Conservation (phyloP, 2,888 invertebrate genomes). For the Euzophera pinguis region DNA sequence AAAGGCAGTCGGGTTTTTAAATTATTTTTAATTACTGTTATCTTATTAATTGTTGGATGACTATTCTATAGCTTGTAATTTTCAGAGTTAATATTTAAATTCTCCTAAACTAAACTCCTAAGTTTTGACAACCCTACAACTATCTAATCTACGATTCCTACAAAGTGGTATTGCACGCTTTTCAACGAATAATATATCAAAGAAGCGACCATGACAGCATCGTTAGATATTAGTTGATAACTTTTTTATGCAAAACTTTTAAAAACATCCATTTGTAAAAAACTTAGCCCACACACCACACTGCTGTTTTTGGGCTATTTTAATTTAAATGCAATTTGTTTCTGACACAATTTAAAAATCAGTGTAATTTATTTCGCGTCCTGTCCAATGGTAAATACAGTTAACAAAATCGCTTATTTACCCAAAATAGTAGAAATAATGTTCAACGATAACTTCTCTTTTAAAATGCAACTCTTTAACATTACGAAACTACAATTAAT, state of each 20-base stretch:
- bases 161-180: conserved; percentile 8
- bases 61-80: too few relatives aligned
- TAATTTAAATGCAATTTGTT: not conserved
- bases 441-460: too few relatives aligned
- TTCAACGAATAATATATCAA: conserved; percentile 27
- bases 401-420: too few relatives aligned
- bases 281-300: not conserved
- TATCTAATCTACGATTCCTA: not conserved
- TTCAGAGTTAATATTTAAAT: too few relatives aligned
- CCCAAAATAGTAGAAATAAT: too few relatives aligned
- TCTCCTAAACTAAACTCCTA: too few relatives aligned
- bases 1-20: too few relatives aligned
- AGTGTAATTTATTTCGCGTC: not conserved
- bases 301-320: not conserved
- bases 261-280: not conserved
- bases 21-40: too few relatives aligned
- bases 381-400: too few relatives aligned
- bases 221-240: conserved; percentile 24
- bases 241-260: conserved; percentile 18
- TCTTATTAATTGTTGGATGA: too few relatives aligned
- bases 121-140: conserved; percentile 2
- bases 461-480: too few relatives aligned
- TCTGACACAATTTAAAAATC: not conserved
- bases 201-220: conserved; percentile 22
- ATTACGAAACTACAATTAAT: too few relatives aligned